Evolutionary conservation across 1,140 invertebrate species (phyloP), one percentile per base, ranked within the genome.

Genomic region (Tribolium madens): DNA sequence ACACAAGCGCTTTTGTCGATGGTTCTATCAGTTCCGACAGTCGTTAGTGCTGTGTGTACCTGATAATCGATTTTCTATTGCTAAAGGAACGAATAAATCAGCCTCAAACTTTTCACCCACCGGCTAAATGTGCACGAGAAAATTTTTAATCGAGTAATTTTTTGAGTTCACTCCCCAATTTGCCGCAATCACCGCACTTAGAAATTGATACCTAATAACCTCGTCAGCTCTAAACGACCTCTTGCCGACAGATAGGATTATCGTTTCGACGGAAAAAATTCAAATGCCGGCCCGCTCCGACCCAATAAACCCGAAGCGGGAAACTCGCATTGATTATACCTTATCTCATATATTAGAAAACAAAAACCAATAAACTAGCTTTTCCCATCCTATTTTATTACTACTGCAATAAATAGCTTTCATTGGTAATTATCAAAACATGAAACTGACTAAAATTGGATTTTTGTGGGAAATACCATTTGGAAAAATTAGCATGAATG

Each of bases 11-110:
- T 46, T 69, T 72, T 72, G 70, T 72, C 70, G 46, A 72, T 72
- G 46, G 42, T 72, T 72, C 70, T 72, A 72, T 72, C 50, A 72
- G 70, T 72, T 72, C 70, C 42, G 70, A 52, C 46, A 72, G 42
- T 72, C 50, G 70, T 72, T 72, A 72, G 70, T 52, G 70, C 46
- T 72, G 47, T 52, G 21, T 72, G 50, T 72, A 74, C 72, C 50
- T 50, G 71, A 57, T 74, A 74, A 57, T 60, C 72, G 53, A 74
- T 57, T 60, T 57, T 46, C 14, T 74, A 57, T 74, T 74, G 36
- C 36, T 50, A 64, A 26, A 46, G 50, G 17, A 74, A 74, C 50
- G 53, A 57, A 64, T 75, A 60, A 64, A 75, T 53, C 50, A 64
- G 26, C 57, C 26, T n/a, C 36, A 42, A 42, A 42, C 36, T 42